phyloP scores from a whole-genome alignment of 2,797 vertebrate genomes.

The Pangasius larnaudii region DNA sequence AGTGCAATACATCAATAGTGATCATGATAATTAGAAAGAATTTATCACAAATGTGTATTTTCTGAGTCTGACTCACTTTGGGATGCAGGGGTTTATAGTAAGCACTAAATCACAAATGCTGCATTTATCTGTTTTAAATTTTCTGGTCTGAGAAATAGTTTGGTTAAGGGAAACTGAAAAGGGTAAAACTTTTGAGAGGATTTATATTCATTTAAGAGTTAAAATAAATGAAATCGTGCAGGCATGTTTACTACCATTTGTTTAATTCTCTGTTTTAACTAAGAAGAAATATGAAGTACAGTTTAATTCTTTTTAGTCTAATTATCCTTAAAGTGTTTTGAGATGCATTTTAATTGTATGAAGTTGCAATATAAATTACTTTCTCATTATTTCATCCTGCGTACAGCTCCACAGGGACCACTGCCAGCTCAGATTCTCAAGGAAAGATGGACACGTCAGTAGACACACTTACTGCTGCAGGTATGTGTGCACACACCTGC shows the following conservation, averaged over 20 bases:
- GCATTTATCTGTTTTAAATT: neutral
- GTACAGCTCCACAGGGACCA: slow-evolving; percentile 48
- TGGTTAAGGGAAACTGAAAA: neutral
- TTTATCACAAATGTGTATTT: neutral
- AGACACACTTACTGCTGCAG: neutral
- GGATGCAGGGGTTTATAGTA: neutral
- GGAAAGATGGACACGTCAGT: slow-evolving; percentile 32
- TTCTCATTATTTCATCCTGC: neutral
- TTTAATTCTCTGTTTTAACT: too few relatives aligned
- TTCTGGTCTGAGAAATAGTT: neutral
- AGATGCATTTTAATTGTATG: neutral
- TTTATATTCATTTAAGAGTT: neutral
- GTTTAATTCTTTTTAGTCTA: neutral
- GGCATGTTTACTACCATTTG: neutral
- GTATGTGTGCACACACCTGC: slow-evolving; percentile 22
- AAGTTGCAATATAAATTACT: too few relatives aligned
- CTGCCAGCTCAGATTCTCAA: slow-evolving; percentile 67
- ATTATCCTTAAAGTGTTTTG: neutral
- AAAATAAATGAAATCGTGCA: neutral
- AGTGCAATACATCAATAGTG: neutral
- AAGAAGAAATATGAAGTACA: too few relatives aligned
- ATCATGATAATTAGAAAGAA: neutral
- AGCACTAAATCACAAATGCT: neutral
- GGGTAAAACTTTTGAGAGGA: neutral
- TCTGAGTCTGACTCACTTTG: neutral